Evolutionary conservation across 1,140 invertebrate genomes (phyloP), one percentile per base, ranked within the genome.

Genomic region (Aphaenogaster rudis): DNA sequence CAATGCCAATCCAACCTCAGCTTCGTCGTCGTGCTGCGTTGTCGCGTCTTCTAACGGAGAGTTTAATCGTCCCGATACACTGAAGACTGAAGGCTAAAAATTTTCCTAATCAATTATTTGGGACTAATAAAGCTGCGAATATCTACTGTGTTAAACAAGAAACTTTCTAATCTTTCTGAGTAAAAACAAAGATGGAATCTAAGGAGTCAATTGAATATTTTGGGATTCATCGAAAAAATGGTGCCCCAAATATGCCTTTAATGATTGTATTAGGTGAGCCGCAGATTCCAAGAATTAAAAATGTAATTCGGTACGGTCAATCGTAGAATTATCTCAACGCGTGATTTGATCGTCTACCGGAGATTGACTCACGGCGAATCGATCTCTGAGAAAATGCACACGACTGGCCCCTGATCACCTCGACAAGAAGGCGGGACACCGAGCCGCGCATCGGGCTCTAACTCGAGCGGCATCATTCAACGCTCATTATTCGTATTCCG

Each of bases 1-100:
- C 93, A 94, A 92, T 94, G 92, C 91, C 94, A 93, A 94, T 95
- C 91, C 89, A 87, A 87, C 69, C 69, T 69, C 74, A 80, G 63
- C 64, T 71, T 78, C 64, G 76, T 45, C 54, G 69, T 85, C 86
- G 61, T 81, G 71, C 42, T 66, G 69, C 81, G 57, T 69, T 54
- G 79, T 84, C 77, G n/a, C 59, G 33, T 48, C 69, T 45, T 21
- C 21, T 11, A 28, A 69, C 48, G 7, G 8, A 21, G 1, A 33
- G 21, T 42, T 71, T 11, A 42, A 48, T 69, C 7, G 15, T 45
- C 21, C 7, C 45, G 76, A 48, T 63, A 15, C 36, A 50, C 13
- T 11, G 48, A 33, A 8, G 33, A 52, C 21, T 36, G 33, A 67
- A 76, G 11, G 7, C 21, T 71, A 17, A 45, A 45, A 33, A 77